Conservation (phyloP, 2,888 invertebrate species). For the Crossocerus cetratus region DNA sequence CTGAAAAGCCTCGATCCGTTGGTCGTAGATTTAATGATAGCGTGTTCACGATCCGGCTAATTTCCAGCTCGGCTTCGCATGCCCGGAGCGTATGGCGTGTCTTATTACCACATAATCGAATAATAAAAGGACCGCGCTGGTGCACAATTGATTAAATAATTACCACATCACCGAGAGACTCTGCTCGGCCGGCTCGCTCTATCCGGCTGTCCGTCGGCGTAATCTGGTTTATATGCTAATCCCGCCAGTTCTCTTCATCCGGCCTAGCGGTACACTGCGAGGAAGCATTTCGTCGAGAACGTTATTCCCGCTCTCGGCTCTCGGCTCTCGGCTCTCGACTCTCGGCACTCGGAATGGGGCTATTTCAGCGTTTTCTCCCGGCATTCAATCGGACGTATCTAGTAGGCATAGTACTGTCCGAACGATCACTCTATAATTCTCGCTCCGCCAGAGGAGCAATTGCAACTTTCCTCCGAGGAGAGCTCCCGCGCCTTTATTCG, state of each 20-base stretch:
- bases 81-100: background rate
- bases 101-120: slow-evolving; percentile 21
- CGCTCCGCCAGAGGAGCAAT: background rate
- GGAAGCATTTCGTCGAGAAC: slow-evolving; percentile 8
- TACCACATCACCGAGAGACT: slow-evolving; percentile 9
- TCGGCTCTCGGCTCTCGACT: slow-evolving; percentile 19
- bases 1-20: background rate
- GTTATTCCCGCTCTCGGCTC: slow-evolving; percentile 11
- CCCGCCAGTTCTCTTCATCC: slow-evolving; percentile 46
- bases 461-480: too few species aligned
- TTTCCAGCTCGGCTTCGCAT: background rate
- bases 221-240: slow-evolving; percentile 26
- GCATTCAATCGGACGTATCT: background rate
- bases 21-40: background rate
- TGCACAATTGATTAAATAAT: slow-evolving; percentile 38
- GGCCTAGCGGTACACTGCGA: slow-evolving; percentile 51
- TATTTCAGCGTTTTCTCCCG: background rate
- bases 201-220: background rate
- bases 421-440: background rate
- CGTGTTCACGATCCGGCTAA: background rate
- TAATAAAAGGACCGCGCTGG: slow-evolving; percentile 18
- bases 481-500: background rate
- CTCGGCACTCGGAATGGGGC: slow-evolving; percentile 18
- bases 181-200: slow-evolving; percentile 9
- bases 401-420: too few species aligned